phyloP scores from a whole-genome alignment of 2,113 vertebrate species.

The Prionailurus bengalensis region DNA sequence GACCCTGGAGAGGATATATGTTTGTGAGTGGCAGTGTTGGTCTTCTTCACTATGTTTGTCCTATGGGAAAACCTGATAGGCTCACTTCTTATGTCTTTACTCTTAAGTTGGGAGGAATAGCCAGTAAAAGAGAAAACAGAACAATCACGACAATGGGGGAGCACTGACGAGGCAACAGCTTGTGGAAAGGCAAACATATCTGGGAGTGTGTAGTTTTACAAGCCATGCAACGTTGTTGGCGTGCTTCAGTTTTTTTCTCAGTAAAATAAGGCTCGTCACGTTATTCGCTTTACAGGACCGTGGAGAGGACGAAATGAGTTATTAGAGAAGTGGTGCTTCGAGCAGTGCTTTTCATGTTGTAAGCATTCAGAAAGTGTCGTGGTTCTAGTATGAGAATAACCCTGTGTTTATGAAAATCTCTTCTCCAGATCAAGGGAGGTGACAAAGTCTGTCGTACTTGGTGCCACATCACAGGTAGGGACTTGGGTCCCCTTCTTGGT shows the following conservation, averaged over 20 bases:
- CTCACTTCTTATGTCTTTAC: slow-evolving; percentile 27
- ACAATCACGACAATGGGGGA: not conserved
- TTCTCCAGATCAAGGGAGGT: slow-evolving; percentile 13
- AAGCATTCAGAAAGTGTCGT: not conserved
- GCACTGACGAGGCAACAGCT: not conserved
- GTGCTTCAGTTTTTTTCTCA: slow-evolving; percentile 14
- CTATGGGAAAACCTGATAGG: not conserved
- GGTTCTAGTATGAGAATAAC: not conserved
- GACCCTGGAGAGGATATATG: not conserved
- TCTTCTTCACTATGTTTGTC: slow-evolving; percentile 12
- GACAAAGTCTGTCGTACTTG: not conserved
- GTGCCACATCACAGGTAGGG: not conserved
- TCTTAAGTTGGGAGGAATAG: not conserved
- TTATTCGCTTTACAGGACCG: slow-evolving; percentile 29
- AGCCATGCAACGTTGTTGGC: not conserved
- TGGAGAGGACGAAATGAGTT: slow-evolving; percentile 38
- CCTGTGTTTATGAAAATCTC: not conserved
- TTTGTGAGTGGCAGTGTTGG: not conserved
- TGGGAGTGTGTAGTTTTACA: slow-evolving; percentile 16
- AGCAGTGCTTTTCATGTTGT: slow-evolving; percentile 9
- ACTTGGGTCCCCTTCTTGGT: not conserved
- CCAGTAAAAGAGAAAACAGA: slow-evolving; percentile 7
- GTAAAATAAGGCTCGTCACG: not conserved
- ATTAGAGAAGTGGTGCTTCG: slow-evolving; percentile 6
- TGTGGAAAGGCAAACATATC: not conserved